Base-by-base conservation (phyloP, 2,888 invertebrate genomes). In the Zygaena filipendulae region DNA sequence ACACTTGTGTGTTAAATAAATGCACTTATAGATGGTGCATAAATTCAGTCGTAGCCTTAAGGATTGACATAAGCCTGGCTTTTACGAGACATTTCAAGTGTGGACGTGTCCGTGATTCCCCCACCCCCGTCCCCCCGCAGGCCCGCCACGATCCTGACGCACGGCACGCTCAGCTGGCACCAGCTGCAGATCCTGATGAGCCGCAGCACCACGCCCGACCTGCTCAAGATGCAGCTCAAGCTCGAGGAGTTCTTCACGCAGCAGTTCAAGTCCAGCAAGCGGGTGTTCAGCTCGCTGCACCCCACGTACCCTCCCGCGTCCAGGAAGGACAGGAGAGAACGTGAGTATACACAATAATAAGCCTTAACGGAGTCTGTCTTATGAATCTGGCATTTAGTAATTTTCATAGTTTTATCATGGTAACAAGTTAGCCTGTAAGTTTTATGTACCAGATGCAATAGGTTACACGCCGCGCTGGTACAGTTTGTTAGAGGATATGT, bases 241-340 rank as follows among this genome's bases (percentile, higher is more conserved):
- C 82, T 99, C 18, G 95, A 96, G 49, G 96, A 97, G 71, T 99
- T 99, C 82, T 97, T 99, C 75, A 91, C 93, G 37, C 97, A 97
- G 64, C 97, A 98, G 79, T 95, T 97, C 61, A 95, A 95, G 62
- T 95, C 94, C 43, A 94, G 95, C 59, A 95, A 94, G 61, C 84
- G 96, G 2, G 95, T 95, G 3, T 92, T 97, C 59, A 91, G 90
- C 36, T 88, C 87, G 20, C 63, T 84, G 29, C 74, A 68, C 26
- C 67, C 71, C 2, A 67, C 60, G 29, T 74, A 74, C 35, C 47
- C 52, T 3, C 52, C 52, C 11, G 43, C 53, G 1, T 43, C 46
- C 21, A 36, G 61, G 23, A 56, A 60, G 16, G 49, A 56, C 21
- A 45, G 61, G 9, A 43, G 38, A 18, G 71, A 69, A 34, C 56